phyloP scores from a whole-genome alignment of 2,888 invertebrate genomes.

The Drosophila anomelani region DNA sequence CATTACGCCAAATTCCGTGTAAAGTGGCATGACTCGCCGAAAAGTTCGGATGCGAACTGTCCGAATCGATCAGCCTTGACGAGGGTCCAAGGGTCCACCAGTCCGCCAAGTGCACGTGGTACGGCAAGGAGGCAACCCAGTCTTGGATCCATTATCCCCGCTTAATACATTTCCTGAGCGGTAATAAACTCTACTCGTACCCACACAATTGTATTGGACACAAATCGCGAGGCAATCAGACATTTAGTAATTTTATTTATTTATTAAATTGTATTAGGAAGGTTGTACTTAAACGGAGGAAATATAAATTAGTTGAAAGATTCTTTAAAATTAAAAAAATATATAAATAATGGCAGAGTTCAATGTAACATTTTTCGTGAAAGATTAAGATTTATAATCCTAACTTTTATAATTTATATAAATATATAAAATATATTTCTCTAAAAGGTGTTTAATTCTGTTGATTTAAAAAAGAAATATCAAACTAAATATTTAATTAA shows the following conservation, averaged over 20 bases:
- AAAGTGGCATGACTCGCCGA: conserved; percentile 41
- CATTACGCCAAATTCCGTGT: conserved; percentile 44
- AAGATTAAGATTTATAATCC: accelerated
- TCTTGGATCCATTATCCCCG: conserved; percentile 9
- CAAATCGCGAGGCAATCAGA: not conserved
- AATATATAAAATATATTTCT: not conserved
- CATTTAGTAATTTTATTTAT: not conserved
- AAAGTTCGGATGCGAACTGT: conserved; percentile 39
- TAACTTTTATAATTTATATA: not conserved
- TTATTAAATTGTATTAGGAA: not conserved
- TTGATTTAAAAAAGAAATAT: not conserved
- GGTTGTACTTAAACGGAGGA: not conserved
- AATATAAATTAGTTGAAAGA: not conserved
- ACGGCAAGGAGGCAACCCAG: not conserved
- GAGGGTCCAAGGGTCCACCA: conserved; percentile 28
- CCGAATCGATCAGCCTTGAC: conserved; percentile 47
- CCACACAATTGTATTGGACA: conserved; percentile 6
- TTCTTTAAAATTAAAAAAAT: not conserved
- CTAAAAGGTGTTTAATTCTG: not conserved
- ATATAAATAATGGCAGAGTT: no score
- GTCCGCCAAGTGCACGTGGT: conserved; percentile 7
- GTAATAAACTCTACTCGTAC: conserved; percentile 5
- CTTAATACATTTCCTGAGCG: conserved; percentile 1
- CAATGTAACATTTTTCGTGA: not conserved
- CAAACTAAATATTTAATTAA: not conserved